Evolutionary conservation across 1,140 invertebrate genomes (phyloP), one percentile per base, ranked within the genome.

Genomic region (Drosophila willistoni): DNA sequence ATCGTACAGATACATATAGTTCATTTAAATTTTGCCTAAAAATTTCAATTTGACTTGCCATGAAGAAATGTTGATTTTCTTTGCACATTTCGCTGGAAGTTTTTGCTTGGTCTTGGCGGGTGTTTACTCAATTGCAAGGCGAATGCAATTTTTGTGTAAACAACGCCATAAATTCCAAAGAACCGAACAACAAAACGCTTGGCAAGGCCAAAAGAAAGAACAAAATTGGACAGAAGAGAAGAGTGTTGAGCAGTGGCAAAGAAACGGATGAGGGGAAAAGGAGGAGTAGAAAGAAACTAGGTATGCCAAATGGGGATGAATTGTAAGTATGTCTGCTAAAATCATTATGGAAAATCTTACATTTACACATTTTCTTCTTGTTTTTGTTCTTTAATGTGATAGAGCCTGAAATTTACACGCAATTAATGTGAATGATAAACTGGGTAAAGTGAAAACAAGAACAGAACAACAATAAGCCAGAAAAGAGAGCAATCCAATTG

Each of bases 61-160:
- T 22, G 19, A 47, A 19, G 17, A 51, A 51, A 51, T 29, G 59
- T 29, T 34, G 33, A 14, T 33, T 61, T 13, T 67, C 41, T 66
- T 60, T 9, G 1, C 19, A 44, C 22, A 33, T 63, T 33, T 54
- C n/a, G 17, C 14, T 1, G 7, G n/a, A 5, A 17, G 42, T 57
- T 7, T n/a, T 39, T 63, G 17, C 10, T 29, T 41, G 12, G 54
- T 13, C 64, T 17, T 68, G 33, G 56, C 51, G 74, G 69, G 74
- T 83, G 84, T 86, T 87, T 87, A 89, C 84, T 87, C 83, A 87
- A 83, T 84, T 83, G 83, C 83, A 87, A 80, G 84, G 84, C 80
- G 77, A 85, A 83, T 87, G 83, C 83, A 87, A 89, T 87, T 87
- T 86, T 87, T 87, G 83, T 87, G 83, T 87, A 87, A 87, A 87